Conservation (phyloP, 1,140 invertebrate genomes). For the Brachystomella parvula region DNA sequence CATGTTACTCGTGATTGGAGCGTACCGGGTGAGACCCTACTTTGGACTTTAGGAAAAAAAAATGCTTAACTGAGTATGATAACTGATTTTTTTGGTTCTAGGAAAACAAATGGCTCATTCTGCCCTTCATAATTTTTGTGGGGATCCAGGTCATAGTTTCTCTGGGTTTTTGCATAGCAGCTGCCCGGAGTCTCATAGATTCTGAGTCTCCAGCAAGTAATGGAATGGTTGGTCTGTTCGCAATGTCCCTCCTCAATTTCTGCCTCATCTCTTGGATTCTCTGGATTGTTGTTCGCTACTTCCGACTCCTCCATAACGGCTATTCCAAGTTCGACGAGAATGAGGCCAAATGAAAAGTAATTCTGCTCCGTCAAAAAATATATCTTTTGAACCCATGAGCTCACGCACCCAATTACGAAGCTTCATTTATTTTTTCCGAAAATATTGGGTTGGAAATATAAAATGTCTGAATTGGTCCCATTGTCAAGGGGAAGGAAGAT, state of each 20-base stretch:
- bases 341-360: too few relatives aligned
- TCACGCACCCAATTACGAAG: too few relatives aligned
- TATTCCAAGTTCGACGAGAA: background rate
- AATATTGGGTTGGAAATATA: too few relatives aligned
- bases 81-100: too few relatives aligned
- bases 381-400: too few relatives aligned
- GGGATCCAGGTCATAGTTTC: background rate
- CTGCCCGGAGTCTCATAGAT: background rate
- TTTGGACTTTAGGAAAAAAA: background rate
- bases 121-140: background rate
- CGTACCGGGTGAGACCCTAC: background rate
- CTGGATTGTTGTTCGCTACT: background rate
- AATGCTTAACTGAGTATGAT: background rate
- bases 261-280: background rate
- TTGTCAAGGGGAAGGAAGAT: too few relatives aligned
- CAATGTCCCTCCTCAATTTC: background rate
- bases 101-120: background rate
- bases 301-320: background rate
- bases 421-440: too few relatives aligned
- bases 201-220: background rate
- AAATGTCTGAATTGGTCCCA: too few relatives aligned
- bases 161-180: background rate
- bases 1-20: background rate
- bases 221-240: background rate
- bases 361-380: too few relatives aligned